phyloP scores from a whole-genome alignment of 2,888 invertebrate genomes.

The Polydrusus tereticollis region DNA sequence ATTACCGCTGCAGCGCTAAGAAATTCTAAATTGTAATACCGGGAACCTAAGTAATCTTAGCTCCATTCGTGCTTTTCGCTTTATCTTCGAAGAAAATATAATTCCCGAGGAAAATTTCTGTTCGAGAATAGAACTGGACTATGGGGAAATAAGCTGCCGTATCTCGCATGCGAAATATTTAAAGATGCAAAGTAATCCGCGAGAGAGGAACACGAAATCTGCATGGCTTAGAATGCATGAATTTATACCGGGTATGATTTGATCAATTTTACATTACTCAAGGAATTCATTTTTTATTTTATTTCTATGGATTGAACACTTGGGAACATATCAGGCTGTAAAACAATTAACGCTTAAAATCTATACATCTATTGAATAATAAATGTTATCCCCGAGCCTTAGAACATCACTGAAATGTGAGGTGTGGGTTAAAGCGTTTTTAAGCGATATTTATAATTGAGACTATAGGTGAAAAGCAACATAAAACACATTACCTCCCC shows the following conservation, averaged over 20 bases:
- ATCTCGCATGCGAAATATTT: constrained; percentile 63
- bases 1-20: constrained; percentile 51
- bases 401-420: no score
- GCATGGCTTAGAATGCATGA: constrained; percentile 66
- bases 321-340: no score
- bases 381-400: no score
- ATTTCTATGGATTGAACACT: neutral
- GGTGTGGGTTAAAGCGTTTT: no score
- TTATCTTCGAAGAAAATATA: constrained; percentile 62
- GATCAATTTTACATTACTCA: constrained; percentile 42
- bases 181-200: constrained; percentile 64
- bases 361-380: no score
- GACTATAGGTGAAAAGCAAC: no score
- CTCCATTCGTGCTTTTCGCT: constrained; percentile 58
- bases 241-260: constrained; percentile 56
- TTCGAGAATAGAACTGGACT: constrained; percentile 54
- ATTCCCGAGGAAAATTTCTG: constrained; percentile 56
- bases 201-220: constrained; percentile 62
- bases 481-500: no score
- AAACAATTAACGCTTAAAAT: no score
- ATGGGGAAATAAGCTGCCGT: constrained; percentile 63
- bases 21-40: constrained; percentile 56
- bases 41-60: constrained; percentile 57
- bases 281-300: neutral
- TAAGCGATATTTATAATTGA: no score